Evolutionary conservation across 2,113 vertebrate species (phyloP), one percentile per base, ranked within the genome.

Genomic region (Podilymbus podiceps): DNA sequence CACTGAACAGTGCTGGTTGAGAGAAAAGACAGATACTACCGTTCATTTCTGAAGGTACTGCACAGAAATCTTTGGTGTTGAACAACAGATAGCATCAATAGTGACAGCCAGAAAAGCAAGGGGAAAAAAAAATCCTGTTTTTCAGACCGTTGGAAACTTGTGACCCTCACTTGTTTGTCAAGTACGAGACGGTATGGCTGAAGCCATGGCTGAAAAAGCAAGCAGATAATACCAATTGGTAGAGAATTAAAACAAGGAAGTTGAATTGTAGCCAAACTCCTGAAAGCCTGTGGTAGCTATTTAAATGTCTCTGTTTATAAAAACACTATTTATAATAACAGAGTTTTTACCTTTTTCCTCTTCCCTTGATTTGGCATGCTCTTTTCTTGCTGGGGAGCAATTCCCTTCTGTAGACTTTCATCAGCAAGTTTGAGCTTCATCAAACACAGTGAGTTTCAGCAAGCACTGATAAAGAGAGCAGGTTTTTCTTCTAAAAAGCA

Each of bases 161-260:
- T 78, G 71, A 15, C 47, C 31, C 49, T 91, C 77, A 38, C 59
- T 13, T 92, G 13, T 69, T 77, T 79, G 27, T 89, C 67, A 80
- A 25, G 55, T 90, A n/a, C 44, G 83, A 25, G 22, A 15, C 28
- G n/a, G 28, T 16, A 24, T 3, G 25, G 20, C n/a, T 72, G 46
- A 62, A 69, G 55, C 15, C 6, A 20, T 0, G 2, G 28, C 46
- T 93, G 69, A 83, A 93, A 87, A 95, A 63, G 49, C 53, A 75
- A 79, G 24, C 11, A 12, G n/a, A 15, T 84, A 68, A 38, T 78
- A 60, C 38, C 40, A n/a, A 11, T 58, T 31, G 10, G 47, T 50
- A 75, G 49, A 82, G 44, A 85, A 49, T 81, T 85, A 80, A 82
- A 93, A 85, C 88, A 73, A 56, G 62, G 59, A 85, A 84, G 59